Evolutionary conservation across 2,888 invertebrate genomes (phyloP), one percentile per base, ranked within the genome.

Genomic region (Elmis aenea): DNA sequence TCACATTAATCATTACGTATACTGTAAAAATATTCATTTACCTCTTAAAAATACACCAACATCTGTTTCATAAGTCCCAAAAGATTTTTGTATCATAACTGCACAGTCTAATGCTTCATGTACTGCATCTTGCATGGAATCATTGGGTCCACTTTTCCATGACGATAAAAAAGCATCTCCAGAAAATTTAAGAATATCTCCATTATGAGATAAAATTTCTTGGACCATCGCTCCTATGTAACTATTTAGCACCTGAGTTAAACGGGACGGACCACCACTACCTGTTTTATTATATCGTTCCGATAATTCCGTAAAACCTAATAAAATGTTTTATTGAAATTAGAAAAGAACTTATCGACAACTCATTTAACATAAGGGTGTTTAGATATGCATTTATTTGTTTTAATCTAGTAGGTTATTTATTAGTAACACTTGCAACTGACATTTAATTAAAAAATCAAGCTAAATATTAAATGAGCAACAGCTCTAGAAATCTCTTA

Each of bases 171-270:
- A 79, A 2, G 81, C 80, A 46, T 82, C 81, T 1, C 75, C 82
- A 5, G 80, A 78, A 55, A 81, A 82, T 59, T 82, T 81, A 1
- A 82, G 62, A 1, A 83, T 74, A 45, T 83, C 83, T 0, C 82
- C 83, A 31, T 75, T 72, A 46, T 77, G 76, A 0, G 74, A 73
- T 15, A 83, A 59, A 40, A 82, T 78, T 58, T 81, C 81, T 54
- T 82, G 81, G 0, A 83, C 79, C 73, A 85, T 78, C 0, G 80
- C 75, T 1, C 81, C 82, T 46, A 85, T 78, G 59, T 83, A 85
- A 2, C 72, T 72, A 65, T 85, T 83, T 3, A 85, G 61, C 0
- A 80, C 80, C 55, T 79, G 76, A 0, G 83, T 82, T 24, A 85
- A 65, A 35, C 79, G 73, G 3, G 84, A 83, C 0, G 83, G 80